Evolutionary conservation across 2,113 vertebrate species (phyloP).

Genomic region (Propithecus coquereli): DNA sequence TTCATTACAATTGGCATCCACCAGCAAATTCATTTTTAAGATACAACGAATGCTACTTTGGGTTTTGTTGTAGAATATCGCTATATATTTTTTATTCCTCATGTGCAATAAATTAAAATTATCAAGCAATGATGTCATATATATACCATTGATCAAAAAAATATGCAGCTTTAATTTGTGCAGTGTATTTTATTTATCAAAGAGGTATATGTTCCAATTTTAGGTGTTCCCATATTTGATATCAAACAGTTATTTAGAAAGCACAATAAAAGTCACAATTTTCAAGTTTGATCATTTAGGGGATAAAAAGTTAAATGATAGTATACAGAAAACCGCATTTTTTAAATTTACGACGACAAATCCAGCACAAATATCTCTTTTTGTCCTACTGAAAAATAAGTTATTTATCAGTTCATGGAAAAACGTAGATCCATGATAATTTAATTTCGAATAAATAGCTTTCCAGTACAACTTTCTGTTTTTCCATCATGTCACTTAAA

Average conservation of each 20-base stretch:
- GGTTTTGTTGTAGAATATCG: too few relatives aligned
- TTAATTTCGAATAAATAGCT: background rate
- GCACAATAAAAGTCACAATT: background rate
- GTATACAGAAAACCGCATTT: background rate
- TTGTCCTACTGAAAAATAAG: background rate
- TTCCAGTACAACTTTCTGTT: background rate
- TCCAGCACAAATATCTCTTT: background rate
- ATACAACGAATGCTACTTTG: accelerated
- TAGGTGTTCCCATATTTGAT: too few relatives aligned
- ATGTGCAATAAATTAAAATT: background rate
- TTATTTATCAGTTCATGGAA: background rate
- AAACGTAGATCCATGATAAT: background rate
- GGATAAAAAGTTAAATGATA: background rate
- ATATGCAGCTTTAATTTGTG: accelerated
- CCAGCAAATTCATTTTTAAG: background rate
- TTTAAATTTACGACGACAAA: background rate
- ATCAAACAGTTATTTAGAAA: background rate
- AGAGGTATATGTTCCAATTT: too few relatives aligned
- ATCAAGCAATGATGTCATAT: background rate
- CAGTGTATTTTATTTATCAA: accelerated
- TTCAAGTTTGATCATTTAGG: background rate
- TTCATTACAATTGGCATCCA: background rate
- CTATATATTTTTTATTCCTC: background rate
- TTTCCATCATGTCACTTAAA: background rate
- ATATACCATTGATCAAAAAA: too few relatives aligned